A percentile compares a stretch with the other conserved stretches of the same genome.
phyloP scores from a whole-genome alignment of 2,888 invertebrate genomes.

The Dromius quadrimaculatus region DNA sequence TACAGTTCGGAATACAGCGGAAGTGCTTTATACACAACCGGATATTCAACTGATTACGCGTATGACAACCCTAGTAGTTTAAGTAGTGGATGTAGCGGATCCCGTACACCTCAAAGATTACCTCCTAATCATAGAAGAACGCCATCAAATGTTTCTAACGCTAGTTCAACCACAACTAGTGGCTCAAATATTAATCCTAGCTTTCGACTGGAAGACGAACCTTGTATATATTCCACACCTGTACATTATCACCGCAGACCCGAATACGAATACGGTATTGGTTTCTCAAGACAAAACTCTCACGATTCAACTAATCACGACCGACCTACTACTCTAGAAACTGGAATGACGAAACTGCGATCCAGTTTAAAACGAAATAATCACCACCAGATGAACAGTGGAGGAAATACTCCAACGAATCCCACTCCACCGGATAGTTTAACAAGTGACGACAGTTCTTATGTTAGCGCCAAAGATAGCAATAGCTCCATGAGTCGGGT shows the following conservation, averaged over 20 bases:
- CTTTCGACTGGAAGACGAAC: constrained; percentile 74
- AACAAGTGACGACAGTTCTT: constrained; percentile 89
- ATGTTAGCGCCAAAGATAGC: constrained; percentile 86
- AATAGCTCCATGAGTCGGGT: constrained; percentile 80
- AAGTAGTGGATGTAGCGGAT: constrained; percentile 64
- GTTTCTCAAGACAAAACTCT: constrained; percentile 67
- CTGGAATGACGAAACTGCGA: constrained; percentile 74
- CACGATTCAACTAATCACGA: constrained; percentile 68
- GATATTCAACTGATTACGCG: constrained; percentile 68
- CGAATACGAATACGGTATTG: constrained; percentile 62
- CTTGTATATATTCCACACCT: constrained; percentile 65
- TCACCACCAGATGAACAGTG: constrained; percentile 70
- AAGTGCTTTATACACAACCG: constrained; percentile 60
- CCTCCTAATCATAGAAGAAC: constrained; percentile 77
- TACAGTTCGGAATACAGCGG: constrained; percentile 65
- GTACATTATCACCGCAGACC: constrained; percentile 67
- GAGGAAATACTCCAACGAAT: constrained; percentile 81
- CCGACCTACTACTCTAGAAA: constrained; percentile 75
- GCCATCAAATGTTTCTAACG: constrained; percentile 80
- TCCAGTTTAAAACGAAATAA: constrained; percentile 84
- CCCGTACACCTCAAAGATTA: constrained; percentile 65
- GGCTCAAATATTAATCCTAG: constrained; percentile 74
- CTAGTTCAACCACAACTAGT: constrained; percentile 70
- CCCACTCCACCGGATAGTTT: constrained; percentile 88
- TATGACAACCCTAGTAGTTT: constrained; percentile 72